Evolutionary conservation across 2,113 vertebrate species (phyloP).

Genomic region (Callaeas wilsoni): DNA sequence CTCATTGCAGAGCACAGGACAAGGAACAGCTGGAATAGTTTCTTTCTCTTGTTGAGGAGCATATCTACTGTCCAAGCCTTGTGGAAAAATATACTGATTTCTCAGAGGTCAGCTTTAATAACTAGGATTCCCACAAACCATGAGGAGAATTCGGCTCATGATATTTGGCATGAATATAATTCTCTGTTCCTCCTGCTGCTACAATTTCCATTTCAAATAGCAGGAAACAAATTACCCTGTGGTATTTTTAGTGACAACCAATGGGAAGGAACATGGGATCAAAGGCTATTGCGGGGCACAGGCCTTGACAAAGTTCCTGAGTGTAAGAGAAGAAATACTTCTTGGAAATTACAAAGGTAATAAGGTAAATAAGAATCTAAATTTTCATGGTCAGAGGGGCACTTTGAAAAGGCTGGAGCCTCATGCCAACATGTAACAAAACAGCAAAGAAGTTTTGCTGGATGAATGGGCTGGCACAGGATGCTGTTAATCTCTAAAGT

Average conservation of each 20-base stretch:
- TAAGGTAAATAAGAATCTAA: not conserved
- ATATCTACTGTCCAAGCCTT: not conserved
- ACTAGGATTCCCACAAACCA: slow-evolving; percentile 37
- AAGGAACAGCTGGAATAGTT: not conserved
- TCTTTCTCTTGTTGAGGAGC: not conserved
- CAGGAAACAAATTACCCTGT: slow-evolving; percentile 40
- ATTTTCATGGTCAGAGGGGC: not conserved
- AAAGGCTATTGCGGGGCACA: not conserved
- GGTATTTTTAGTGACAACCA: slow-evolving; percentile 23
- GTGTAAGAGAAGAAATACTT: not conserved
- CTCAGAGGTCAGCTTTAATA: slow-evolving; percentile 32
- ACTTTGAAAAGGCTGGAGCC: not conserved
- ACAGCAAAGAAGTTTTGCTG: not conserved
- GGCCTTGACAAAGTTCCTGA: not conserved
- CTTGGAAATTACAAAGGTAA: not conserved
- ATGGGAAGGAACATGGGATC: not conserved
- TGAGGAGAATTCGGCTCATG: slow-evolving; percentile 15
- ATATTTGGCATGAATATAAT: slow-evolving; percentile 41
- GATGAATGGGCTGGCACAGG: slow-evolving; percentile 2
- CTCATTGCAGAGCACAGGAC: not conserved
- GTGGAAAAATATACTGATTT: slow-evolving; percentile 24
- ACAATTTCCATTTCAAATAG: slow-evolving; percentile 60
- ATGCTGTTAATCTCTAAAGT: not conserved
- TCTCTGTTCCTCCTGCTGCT: slow-evolving; percentile 32
- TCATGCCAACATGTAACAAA: not conserved